Evolutionary conservation across 2,888 invertebrate species (phyloP).

Genomic region (Apoda limacodes): DNA sequence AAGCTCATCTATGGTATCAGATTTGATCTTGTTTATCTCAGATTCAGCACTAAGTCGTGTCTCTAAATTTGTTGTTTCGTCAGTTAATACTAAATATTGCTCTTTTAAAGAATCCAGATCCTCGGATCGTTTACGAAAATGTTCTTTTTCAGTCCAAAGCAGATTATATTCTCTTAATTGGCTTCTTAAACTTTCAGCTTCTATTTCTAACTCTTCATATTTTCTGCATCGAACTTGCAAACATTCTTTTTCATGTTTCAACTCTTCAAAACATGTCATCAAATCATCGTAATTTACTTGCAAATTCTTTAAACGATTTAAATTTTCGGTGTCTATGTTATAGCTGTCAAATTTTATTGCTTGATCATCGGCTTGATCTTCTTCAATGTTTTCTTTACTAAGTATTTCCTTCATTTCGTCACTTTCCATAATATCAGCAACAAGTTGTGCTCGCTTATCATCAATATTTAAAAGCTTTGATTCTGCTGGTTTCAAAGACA

Average conservation of each 20-base stretch:
- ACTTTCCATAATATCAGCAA: constrained; percentile 56
- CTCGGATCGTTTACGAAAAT: constrained; percentile 44
- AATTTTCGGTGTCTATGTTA: constrained; percentile 41
- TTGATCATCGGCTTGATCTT: constrained; percentile 24
- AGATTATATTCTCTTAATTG: constrained; percentile 46
- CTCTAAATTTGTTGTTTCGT: constrained; percentile 51
- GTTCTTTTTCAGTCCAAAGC: constrained; percentile 55
- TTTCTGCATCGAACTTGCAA: constrained; percentile 36
- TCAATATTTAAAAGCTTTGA: constrained; percentile 28
- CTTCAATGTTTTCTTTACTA: constrained; percentile 30
- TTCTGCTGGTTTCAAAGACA: constrained; percentile 35
- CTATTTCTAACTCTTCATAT: constrained; percentile 43
- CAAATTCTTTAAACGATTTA: constrained; percentile 44
- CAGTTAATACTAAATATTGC: constrained; percentile 43
- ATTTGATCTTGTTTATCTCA: constrained; percentile 50
- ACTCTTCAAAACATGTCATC: constrained; percentile 42
- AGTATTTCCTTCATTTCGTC: constrained; percentile 57
- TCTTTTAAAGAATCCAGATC: constrained; percentile 50
- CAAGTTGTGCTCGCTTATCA: constrained; percentile 46
- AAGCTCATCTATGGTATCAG: constrained; percentile 37
- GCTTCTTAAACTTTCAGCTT: constrained; percentile 34
- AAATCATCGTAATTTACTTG: constrained; percentile 51
- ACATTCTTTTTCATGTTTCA: constrained; percentile 45
- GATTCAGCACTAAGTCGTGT: constrained; percentile 45
- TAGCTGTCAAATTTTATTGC: constrained; percentile 26